Base-by-base conservation (phyloP, 2,888 invertebrate species). In the Drosophila subquinaria region DNA sequence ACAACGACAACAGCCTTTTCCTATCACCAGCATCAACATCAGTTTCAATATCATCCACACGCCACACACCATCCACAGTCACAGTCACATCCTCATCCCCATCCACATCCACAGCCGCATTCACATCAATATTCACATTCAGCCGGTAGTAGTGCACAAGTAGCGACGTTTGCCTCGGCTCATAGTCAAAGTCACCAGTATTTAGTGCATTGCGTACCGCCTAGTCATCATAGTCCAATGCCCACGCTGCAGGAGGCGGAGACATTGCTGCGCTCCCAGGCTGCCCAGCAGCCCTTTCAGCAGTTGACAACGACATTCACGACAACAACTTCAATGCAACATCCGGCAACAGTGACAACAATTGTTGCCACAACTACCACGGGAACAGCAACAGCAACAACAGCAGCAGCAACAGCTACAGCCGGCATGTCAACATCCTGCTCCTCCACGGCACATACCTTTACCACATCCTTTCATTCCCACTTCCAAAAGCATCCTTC, bases 401-500 rank as follows among this genome's bases (percentile, higher is more conserved):
- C 69, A 5, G 40, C 59, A 51, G 6, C 60, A 51, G 68, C 64
- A 69, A 45, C 82, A 65, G 45, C 48, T 48, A 11, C 36, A 23
- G 17, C 42, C 47, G 51, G 53, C 42, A 40, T 68, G 33, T 53
- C 69, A 66, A 45, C 79, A 47, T 61, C 69, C 43, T 57, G 40
- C 73, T 79, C 68, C 68, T n/a, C 66, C n/a, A 57, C 72, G 30
- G 79, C 68, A 47, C 76, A 76, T 15, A 73, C 42, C 51, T 59
- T 81, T 71, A 61, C 79, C 66, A 72, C 87, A 52, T 87, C 90
- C 81, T 79, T 85, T 62, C 91, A 91, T 69, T 91, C 91, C 78
- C 91, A 91, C 76, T 91, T 91, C 76, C 91, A 91, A 81, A 91
- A 90, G 69, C 91, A 91, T 88, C 91, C 91, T n/a, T 91, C 91